Evolutionary conservation across 2,888 invertebrate genomes (phyloP).

Genomic region (Philopedon plagiatum): DNA sequence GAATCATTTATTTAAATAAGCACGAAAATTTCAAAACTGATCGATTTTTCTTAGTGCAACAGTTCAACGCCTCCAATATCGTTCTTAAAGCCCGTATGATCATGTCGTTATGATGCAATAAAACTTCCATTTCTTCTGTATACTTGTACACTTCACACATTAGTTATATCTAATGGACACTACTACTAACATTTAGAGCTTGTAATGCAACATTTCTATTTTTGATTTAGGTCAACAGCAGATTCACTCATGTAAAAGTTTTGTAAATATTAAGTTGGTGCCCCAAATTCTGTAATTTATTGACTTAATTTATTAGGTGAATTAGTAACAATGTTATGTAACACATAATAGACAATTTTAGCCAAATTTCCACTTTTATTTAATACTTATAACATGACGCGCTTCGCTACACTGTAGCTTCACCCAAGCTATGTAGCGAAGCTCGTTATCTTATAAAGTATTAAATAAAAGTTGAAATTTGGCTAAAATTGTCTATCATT

Average conservation of each 20-base stretch:
- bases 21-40: too few relatives aligned
- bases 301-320: not conserved
- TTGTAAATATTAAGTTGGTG: conserved; percentile 9
- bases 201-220: conserved; percentile 33
- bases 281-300: conserved; percentile 13
- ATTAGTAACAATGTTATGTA: not conserved
- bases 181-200: conserved; percentile 22
- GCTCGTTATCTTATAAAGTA: too few relatives aligned
- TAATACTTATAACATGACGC: too few relatives aligned
- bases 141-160: conserved; percentile 3
- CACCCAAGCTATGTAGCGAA: too few relatives aligned
- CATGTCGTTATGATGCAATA: not conserved
- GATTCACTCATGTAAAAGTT: conserved; percentile 7
- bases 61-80: too few relatives aligned
- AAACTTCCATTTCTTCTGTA: not conserved
- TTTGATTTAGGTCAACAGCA: conserved; percentile 28
- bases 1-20: too few relatives aligned
- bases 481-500: too few relatives aligned
- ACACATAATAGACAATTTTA: too few relatives aligned
- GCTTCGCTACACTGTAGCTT: too few relatives aligned
- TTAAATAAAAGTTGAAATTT: too few relatives aligned
- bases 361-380: too few relatives aligned
- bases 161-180: conserved; percentile 1
- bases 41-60: too few relatives aligned
- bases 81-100: not conserved